A percentile compares a stretch with the other conserved stretches of the same genome.
Conservation (phyloP, 2,888 invertebrate species). For the Xestia ashworthii region DNA sequence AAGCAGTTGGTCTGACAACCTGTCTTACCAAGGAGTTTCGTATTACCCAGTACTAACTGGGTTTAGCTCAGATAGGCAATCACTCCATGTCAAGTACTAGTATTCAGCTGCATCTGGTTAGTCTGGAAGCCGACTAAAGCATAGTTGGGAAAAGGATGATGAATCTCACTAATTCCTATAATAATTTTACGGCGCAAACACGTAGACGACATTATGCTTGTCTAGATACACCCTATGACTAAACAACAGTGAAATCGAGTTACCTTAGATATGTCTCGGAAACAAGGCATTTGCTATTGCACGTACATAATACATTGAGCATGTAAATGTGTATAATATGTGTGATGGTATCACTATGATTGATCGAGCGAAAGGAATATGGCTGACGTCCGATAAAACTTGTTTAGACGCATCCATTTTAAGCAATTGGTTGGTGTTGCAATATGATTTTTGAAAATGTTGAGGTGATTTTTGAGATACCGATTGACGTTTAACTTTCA, state of each 20-base stretch:
- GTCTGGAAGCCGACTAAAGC: too few species aligned
- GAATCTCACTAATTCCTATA: too few species aligned
- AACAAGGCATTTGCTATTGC: slow-evolving; percentile 36
- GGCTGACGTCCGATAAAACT: slow-evolving; percentile 13
- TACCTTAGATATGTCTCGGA: slow-evolving; percentile 46
- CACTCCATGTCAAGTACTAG: too few species aligned
- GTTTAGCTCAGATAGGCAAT: too few species aligned
- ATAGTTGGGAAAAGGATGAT: too few species aligned
- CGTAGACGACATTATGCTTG: not conserved
- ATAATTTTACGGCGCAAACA: not conserved
- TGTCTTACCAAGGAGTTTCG: too few species aligned
- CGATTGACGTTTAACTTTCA: not conserved
- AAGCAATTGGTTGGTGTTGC: not conserved
- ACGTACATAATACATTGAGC: slow-evolving; percentile 36
- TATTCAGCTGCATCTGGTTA: too few species aligned
- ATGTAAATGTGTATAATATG: slow-evolving; percentile 31
- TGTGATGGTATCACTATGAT: slow-evolving; percentile 48
- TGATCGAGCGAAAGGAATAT: slow-evolving; percentile 53
- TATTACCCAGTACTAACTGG: too few species aligned
- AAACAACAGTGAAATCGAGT: slow-evolving; percentile 42
- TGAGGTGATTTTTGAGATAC: slow-evolving; percentile 3
- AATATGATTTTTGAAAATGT: slow-evolving; percentile 36
- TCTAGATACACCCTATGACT: not conserved
- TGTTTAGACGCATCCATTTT: slow-evolving; percentile 36
- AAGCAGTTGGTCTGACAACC: too few species aligned